These are phyloP conservation scores for Asteroscopus sphinx DNA, from an alignment of 2,888 invertebrate species.

Conservation along the genomic window DNA sequence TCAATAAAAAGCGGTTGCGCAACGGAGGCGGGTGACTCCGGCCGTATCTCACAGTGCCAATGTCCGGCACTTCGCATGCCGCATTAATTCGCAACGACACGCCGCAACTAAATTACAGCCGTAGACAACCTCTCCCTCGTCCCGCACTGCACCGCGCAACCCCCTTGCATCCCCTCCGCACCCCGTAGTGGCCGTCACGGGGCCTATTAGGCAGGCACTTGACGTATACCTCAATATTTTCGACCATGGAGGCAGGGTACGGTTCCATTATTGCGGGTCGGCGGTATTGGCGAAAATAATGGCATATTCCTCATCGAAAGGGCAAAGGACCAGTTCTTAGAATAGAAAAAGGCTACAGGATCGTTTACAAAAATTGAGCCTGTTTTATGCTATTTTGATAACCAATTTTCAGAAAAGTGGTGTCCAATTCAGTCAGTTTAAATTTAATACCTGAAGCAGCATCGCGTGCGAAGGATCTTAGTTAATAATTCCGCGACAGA, in stretches of 20 bases:
- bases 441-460: slow-evolving; percentile 10
- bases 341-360: slow-evolving; percentile 12
- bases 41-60: slow-evolving; percentile 49
- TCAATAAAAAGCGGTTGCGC: slow-evolving; percentile 48
- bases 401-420: slow-evolving; percentile 4
- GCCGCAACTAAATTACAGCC: slow-evolving; percentile 70
- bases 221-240: slow-evolving; percentile 59
- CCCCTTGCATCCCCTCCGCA: slow-evolving; percentile 30
- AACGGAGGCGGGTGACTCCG: slow-evolving; percentile 34
- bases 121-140: slow-evolving; percentile 43
- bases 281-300: slow-evolving; percentile 22
- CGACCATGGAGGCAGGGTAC: slow-evolving; percentile 27
- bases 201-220: slow-evolving; percentile 64
- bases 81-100: slow-evolving; percentile 61
- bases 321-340: slow-evolving; percentile 13
- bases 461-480: slow-evolving; percentile 19
- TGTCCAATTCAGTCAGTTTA: slow-evolving; percentile 5
- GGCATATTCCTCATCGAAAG: slow-evolving; percentile 12
- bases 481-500: slow-evolving; percentile 37
- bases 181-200: slow-evolving; percentile 51
- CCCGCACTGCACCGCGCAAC: slow-evolving; percentile 22
- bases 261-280: slow-evolving; percentile 28
- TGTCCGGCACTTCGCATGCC: slow-evolving; percentile 48
- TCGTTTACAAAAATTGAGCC: slow-evolving; percentile 1
- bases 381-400: slow-evolving; percentile 6